phyloP scores from a whole-genome alignment of 2,113 vertebrate genomes.

The Sylvilagus bachmani region DNA sequence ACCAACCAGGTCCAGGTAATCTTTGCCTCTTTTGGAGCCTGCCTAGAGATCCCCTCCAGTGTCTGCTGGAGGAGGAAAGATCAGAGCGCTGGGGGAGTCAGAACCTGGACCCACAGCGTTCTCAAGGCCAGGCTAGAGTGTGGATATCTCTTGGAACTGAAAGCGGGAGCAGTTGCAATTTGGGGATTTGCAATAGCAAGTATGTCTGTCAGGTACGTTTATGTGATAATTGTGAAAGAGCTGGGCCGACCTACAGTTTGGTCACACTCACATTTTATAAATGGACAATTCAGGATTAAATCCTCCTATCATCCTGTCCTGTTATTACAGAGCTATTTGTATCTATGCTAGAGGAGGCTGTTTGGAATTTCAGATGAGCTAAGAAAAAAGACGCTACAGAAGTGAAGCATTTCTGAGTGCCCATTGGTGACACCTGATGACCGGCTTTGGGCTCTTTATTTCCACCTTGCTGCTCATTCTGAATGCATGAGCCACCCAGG shows the following conservation, averaged over 20 bases:
- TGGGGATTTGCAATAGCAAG: background rate
- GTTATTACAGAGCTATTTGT: conserved; percentile 50
- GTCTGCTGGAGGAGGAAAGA: background rate
- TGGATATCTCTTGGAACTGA: background rate
- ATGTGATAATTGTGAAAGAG: conserved; percentile 34
- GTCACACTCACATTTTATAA: conserved; percentile 41
- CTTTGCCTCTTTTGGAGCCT: background rate
- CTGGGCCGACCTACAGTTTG: background rate
- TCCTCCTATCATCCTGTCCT: background rate
- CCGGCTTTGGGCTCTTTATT: background rate
- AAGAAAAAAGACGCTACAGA: background rate
- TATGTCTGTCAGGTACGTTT: background rate
- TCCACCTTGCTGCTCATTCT: conserved; percentile 18
- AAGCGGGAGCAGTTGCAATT: background rate
- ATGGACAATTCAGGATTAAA: conserved; percentile 29
- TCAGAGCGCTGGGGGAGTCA: background rate
- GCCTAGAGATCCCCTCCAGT: background rate
- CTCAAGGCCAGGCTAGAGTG: background rate
- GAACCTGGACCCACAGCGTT: background rate
- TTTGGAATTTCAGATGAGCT: conserved; percentile 54
- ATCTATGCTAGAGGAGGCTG: background rate
- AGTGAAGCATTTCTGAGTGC: background rate
- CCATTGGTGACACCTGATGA: background rate
- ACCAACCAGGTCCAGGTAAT: rapidly evolving
- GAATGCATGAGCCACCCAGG: background rate